Conservation (phyloP, 2,113 vertebrate species). For the Ictalurus punctatus region DNA sequence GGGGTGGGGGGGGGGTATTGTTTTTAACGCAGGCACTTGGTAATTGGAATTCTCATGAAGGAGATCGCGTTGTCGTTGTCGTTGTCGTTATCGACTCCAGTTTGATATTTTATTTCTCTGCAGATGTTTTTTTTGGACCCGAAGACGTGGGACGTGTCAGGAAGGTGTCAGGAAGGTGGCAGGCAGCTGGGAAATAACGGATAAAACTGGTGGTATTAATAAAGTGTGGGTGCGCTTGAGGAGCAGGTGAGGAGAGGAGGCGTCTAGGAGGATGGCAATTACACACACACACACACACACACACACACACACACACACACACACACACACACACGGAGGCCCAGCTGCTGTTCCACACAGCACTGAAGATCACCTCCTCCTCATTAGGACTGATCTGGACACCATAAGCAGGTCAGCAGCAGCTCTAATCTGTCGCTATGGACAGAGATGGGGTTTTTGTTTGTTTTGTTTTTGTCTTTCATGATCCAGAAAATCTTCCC, state of each 20-base stretch:
- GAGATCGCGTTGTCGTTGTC: no score
- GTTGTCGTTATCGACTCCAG: no score
- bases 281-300: conserved; percentile 26
- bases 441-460: conserved; percentile 8
- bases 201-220: conserved; percentile 15
- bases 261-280: conserved; percentile 16
- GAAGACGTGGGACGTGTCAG: conserved; percentile 2
- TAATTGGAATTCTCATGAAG: no score
- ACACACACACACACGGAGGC: conserved; percentile 10
- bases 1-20: no score
- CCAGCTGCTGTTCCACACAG: conserved; percentile 26
- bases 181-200: conserved; percentile 30
- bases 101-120: neutral
- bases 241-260: conserved; percentile 42
- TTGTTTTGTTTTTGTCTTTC: conserved; percentile 15
- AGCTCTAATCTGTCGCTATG: conserved; percentile 33
- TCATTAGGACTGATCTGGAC: conserved; percentile 58
- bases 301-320: conserved; percentile 21
- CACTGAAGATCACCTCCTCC: conserved; percentile 45
- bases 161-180: conserved; percentile 13
- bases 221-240: conserved; percentile 3
- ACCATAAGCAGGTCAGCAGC: conserved; percentile 56
- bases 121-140: neutral
- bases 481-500: conserved; percentile 14
- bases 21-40: no score